These are phyloP conservation scores for Chionodraco myersi DNA, from an alignment of 2,113 vertebrate species.

Conservation along the genomic window DNA sequence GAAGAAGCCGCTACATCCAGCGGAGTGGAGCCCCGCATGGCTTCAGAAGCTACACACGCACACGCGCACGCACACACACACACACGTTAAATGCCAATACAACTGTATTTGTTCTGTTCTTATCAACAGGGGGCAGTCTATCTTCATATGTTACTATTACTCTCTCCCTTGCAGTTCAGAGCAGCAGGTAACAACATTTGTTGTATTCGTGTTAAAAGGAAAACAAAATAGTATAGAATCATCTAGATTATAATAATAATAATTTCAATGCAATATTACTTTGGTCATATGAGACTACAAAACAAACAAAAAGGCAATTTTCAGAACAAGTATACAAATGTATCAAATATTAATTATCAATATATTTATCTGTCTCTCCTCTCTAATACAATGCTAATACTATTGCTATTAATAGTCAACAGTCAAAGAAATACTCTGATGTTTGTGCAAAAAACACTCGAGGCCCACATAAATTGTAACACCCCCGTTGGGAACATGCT, in stretches of 20 bases:
- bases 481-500: too few relatives aligned
- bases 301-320: not conserved
- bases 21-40: slow-evolving; percentile 97
- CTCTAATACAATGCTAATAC: not conserved
- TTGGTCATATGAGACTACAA: not conserved
- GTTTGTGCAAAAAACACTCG: not conserved
- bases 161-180: not conserved
- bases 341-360: not conserved
- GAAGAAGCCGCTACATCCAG: slow-evolving; percentile 97
- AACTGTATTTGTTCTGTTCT: not conserved
- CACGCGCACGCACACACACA: slow-evolving; percentile 17
- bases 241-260: not conserved
- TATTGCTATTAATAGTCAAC: not conserved
- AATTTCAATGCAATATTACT: not conserved
- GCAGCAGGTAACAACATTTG: not conserved
- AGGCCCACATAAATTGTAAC: not conserved
- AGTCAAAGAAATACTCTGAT: not conserved
- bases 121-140: slow-evolving; percentile 78
- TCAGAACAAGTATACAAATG: too few relatives aligned
- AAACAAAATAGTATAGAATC: too few relatives aligned
- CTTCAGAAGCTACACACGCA: slow-evolving; percentile 88
- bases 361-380: not conserved
- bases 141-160: slow-evolving; percentile 14
- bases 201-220: too few relatives aligned
- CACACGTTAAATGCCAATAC: too few relatives aligned